Evolutionary conservation across 2,797 vertebrate species (phyloP), one percentile per base, ranked within the genome.

Genomic region (Vespertilio murinus): DNA sequence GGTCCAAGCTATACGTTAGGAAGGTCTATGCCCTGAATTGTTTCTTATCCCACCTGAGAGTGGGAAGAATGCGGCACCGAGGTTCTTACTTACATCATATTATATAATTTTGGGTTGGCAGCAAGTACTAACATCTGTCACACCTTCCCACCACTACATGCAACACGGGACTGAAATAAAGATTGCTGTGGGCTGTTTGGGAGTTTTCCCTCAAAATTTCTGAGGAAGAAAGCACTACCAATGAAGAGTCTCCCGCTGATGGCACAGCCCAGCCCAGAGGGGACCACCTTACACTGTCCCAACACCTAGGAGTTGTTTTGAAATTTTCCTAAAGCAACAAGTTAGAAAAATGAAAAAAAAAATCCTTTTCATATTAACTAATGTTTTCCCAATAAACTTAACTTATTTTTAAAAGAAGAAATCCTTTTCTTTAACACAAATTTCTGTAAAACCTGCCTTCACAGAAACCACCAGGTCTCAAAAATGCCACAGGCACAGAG

Each of bases 11-110:
- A 83, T 42, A 42, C 1, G 0, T 4, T 52, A 35, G n/a, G 18
- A 23, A 82, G 40, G 67, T 52, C 70, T 59, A 78, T 6, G 54
- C 22, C n/a, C 18, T n/a, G 38, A 83, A 33, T 35, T 40, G 70
- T 88, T 71, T 85, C 74, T 83, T 81, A 42, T 45, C 33, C 38
- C 40, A 82, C 61, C n/a, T 52, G 18, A 80, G 11, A 84, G 61
- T 38, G 28, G 74, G 75, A 88, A 92, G 94, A n/a, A 82, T 11
- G 2, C 64, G 82, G 78, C 45, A 78, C 2, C 30, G 40, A 54
- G 49, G 28, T 38, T 86, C 86, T 93, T 88, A 96, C 90, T 95
- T 96, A 93, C 94, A 93, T 30, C 35, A 85, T 28, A 71, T 91
- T 94, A 85, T 77, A 90, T 90, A 93, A 93, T 92, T 84, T 78